Evolutionary conservation across 2,113 vertebrate genomes (phyloP), one percentile per base, ranked within the genome.

Genomic region (Oncorhynchus kisutch): DNA sequence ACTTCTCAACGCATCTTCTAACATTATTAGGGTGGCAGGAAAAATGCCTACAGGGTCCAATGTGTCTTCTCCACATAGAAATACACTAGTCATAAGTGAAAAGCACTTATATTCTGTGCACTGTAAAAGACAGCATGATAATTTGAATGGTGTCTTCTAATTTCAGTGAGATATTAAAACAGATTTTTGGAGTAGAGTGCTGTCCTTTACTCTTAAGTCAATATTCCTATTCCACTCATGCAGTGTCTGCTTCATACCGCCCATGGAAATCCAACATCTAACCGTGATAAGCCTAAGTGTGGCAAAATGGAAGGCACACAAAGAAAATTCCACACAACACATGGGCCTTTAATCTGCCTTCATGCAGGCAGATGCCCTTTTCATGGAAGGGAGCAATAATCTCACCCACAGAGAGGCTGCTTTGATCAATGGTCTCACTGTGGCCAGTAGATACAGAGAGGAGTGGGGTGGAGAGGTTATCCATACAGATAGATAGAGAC

Each of bases 141-240:
- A 48, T 74, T 54, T 67, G 20, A 29, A 57, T 39, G 49, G 49
- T 14, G 39, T 22, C 20, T n/a, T 29, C 69, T 59, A 67, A 12
- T 16, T n/a, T 25, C 12, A 60, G 6, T 2, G 48, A 70, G 76
- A 54, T 75, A 72, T 75, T 72, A 57, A 71, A 71, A 59, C 69
- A 65, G 79, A 80, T 73, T 67, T 66, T 65, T 9, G 66, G 31
- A 69, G 70, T 8, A 2, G 65, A 80, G 64, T 29, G 51, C 62
- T 59, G 74, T 76, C 66, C 54, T 80, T 67, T 70, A 64, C 29
- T 57, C 27, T 65, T 62, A 25, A 66, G 74, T 77, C 74, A 54
- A 73, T 73, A 67, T 57, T 22, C 4, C 18, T 11, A 54, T 18
- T 14, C 5, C 16, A 18, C 51, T 54, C 62, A 65, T 68, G 74